Evolutionary conservation across 2,888 invertebrate genomes (phyloP).

Genomic region (Odontothrips loti): DNA sequence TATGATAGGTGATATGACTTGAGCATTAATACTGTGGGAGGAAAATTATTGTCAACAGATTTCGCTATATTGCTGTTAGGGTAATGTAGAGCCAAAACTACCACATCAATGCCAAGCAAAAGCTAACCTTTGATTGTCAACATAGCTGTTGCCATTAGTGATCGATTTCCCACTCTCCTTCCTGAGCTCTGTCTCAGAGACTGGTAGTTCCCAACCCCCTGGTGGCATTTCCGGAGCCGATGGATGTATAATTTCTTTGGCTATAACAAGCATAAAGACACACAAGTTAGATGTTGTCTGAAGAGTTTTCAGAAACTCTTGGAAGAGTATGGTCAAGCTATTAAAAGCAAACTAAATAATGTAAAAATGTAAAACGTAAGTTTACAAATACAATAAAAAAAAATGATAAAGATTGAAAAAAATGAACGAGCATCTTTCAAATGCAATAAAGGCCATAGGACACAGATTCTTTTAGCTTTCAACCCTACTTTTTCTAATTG

Average conservation of each 20-base stretch:
- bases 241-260: neutral
- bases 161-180: neutral
- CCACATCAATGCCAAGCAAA: conserved; percentile 36
- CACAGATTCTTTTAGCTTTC: no score
- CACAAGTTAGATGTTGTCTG: conserved; percentile 29
- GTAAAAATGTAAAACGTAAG: conserved; percentile 5
- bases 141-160: conserved; percentile 30
- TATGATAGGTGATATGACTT: conserved; percentile 42
- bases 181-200: neutral
- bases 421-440: neutral
- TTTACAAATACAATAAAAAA: conserved; percentile 25
- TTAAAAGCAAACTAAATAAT: conserved; percentile 31
- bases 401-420: conserved; percentile 30
- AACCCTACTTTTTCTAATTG: no score
- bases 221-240: neutral
- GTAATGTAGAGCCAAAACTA: neutral
- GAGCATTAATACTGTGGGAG: neutral
- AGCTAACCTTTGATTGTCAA: conserved; percentile 32
- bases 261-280: conserved; percentile 35
- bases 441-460: conserved; percentile 28
- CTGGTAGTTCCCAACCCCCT: neutral
- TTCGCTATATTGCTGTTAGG: conserved; percentile 31
- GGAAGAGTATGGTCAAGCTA: conserved; percentile 32
- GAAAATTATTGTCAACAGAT: conserved; percentile 28
- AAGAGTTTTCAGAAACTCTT: conserved; percentile 26